These are phyloP conservation scores for Dicaeum eximium DNA, from an alignment of 2,113 vertebrate species.

Conservation along the genomic window DNA sequence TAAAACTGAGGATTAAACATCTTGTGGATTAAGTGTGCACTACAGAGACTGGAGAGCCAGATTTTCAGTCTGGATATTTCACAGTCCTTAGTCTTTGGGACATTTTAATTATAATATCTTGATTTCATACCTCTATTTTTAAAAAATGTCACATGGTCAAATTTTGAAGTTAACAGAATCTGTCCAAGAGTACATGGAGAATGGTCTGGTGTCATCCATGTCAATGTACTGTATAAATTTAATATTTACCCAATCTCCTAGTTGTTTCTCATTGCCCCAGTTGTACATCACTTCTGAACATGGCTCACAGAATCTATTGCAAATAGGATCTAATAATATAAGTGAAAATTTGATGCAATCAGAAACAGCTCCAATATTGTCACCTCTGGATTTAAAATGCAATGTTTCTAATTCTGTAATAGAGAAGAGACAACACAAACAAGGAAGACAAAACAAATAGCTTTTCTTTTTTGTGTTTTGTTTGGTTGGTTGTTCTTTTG, in stretches of 20 bases:
- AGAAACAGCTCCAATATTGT: background rate
- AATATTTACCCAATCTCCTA: background rate
- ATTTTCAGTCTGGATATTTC: background rate
- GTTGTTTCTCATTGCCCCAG: background rate
- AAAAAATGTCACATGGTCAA: background rate
- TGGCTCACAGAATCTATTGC: background rate
- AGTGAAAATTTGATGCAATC: background rate
- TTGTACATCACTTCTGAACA: background rate
- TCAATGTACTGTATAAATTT: background rate
- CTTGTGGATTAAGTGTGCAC: background rate
- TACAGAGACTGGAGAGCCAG: background rate
- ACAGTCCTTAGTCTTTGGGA: background rate
- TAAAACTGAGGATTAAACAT: background rate
- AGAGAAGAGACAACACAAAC: background rate
- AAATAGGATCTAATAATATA: background rate
- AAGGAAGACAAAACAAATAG: rapidly evolving
- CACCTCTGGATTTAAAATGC: background rate
- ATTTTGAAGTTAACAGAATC: background rate
- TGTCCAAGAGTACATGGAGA: background rate
- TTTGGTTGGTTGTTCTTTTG: background rate
- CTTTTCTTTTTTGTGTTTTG: background rate
- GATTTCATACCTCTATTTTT: background rate
- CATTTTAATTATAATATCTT: background rate
- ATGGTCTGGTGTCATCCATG: background rate
- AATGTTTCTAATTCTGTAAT: background rate